These are phyloP conservation scores for Chrysomallon squamiferum DNA, from an alignment of 1,140 invertebrate genomes.

Conservation along the genomic window DNA sequence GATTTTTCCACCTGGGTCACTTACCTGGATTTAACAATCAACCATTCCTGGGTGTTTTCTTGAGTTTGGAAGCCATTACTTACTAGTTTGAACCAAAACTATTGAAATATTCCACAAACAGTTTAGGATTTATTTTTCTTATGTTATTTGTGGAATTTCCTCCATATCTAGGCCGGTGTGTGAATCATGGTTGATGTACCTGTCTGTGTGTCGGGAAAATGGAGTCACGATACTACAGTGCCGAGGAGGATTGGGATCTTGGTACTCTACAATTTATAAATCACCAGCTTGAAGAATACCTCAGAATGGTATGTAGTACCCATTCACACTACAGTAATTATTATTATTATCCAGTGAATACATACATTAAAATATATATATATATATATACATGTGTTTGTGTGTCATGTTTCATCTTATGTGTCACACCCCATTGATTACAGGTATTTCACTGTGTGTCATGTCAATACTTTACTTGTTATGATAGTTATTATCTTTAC, in stretches of 20 bases:
- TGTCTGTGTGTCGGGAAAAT: background rate
- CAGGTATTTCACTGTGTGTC: too few species aligned
- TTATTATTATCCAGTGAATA: background rate
- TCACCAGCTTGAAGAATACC: slow-evolving; percentile 44
- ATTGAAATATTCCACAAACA: too few species aligned
- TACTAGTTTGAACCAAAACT: too few species aligned
- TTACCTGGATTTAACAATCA: too few species aligned
- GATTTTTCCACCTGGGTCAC: too few species aligned
- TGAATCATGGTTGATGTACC: slow-evolving; percentile 2
- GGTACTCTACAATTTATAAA: slow-evolving; percentile 40
- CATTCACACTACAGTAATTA: background rate
- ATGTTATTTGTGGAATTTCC: slow-evolving; percentile 1
- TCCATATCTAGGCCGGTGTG: background rate
- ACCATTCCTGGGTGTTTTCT: too few species aligned
- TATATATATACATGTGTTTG: slow-evolving; percentile 7
- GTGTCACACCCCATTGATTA: too few species aligned
- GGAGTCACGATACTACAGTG: slow-evolving; percentile 33
- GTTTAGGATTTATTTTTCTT: too few species aligned
- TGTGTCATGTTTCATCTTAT: too few species aligned
- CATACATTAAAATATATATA: slow-evolving; percentile 2
- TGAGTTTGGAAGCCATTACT: too few species aligned
- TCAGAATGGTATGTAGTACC: slow-evolving; percentile 44
- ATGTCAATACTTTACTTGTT: too few species aligned
- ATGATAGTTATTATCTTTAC: too few species aligned
- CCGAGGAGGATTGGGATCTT: slow-evolving; percentile 52